Evolutionary conservation across 1,140 invertebrate species (phyloP).

Genomic region (Solenopsis invicta): DNA sequence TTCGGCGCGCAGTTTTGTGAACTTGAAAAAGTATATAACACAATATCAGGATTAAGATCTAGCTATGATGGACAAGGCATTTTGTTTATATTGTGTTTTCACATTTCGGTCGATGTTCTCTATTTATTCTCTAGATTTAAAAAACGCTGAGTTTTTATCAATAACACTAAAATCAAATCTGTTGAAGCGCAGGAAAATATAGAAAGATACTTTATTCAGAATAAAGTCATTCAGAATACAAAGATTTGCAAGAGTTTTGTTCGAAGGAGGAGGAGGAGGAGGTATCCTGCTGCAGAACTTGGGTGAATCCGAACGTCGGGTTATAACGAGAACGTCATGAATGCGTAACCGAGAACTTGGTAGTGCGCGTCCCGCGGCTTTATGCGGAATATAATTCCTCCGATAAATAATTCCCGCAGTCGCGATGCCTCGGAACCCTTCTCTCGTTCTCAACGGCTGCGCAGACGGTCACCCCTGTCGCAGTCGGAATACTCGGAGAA

Average conservation of each 20-base stretch:
- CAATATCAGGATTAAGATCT: no score
- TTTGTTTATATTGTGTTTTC: no score
- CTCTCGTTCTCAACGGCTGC: neutral
- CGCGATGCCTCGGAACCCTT: constrained; percentile 12
- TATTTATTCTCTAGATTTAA: neutral
- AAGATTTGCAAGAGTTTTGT: constrained; percentile 23
- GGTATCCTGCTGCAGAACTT: neutral
- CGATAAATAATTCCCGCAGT: constrained; percentile 69
- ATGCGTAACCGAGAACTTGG: constrained; percentile 79
- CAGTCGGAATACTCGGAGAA: constrained; percentile 21
- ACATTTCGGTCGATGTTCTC: no score
- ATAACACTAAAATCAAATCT: neutral
- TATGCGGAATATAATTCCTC: constrained; percentile 79
- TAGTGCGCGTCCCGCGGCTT: constrained; percentile 67
- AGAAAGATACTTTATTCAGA: neutral
- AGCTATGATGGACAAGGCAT: no score
- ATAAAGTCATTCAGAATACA: neutral
- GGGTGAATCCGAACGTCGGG: constrained; percentile 55
- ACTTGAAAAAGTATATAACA: no score
- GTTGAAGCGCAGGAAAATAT: neutral
- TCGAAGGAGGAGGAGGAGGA: neutral
- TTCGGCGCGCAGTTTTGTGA: no score
- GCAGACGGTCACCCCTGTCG: neutral
- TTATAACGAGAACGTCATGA: constrained; percentile 80
- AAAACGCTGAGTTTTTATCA: neutral